These are phyloP conservation scores for Clarias platycephalus DNA, from an alignment of 2,797 vertebrate genomes.

Conservation along the genomic window DNA sequence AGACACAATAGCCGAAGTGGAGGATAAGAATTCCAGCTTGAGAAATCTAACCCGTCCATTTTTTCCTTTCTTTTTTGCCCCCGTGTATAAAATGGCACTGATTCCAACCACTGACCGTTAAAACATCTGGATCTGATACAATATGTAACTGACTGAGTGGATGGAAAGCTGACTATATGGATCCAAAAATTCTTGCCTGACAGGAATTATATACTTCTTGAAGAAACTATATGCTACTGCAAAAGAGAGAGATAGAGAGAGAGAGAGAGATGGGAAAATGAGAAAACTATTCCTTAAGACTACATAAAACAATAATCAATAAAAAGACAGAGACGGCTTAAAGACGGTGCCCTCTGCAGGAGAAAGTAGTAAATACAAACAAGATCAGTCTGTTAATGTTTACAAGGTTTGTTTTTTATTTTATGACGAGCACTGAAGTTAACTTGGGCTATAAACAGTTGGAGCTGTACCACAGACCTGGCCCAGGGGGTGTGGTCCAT, in stretches of 20 bases:
- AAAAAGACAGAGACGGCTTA: not conserved
- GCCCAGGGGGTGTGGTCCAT: conserved; percentile 94
- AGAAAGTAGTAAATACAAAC: conserved; percentile 14
- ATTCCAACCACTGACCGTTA: not conserved
- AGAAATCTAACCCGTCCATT: not conserved
- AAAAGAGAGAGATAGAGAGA: not conserved
- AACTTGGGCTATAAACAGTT: not conserved
- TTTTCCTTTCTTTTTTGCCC: not conserved
- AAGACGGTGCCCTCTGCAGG: conserved; percentile 65
- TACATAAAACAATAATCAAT: not conserved
- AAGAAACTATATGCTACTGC: not conserved
- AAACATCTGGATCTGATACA: conserved; percentile 27
- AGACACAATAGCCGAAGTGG: not conserved
- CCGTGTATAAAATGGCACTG: not conserved
- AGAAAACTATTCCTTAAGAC: too few relatives aligned
- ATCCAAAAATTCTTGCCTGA: conserved; percentile 25
- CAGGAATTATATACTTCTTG: not conserved
- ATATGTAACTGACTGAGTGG: not conserved
- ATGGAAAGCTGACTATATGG: not conserved
- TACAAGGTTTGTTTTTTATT: not conserved
- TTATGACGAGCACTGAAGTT: not conserved
- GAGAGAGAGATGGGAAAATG: too few relatives aligned
- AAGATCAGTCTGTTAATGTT: not conserved
- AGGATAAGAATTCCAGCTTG: not conserved
- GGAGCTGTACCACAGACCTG: conserved; percentile 76